Evolutionary conservation across 2,797 vertebrate species (phyloP), one percentile per base, ranked within the genome.

Genomic region (Pyrocephalus nanus): DNA sequence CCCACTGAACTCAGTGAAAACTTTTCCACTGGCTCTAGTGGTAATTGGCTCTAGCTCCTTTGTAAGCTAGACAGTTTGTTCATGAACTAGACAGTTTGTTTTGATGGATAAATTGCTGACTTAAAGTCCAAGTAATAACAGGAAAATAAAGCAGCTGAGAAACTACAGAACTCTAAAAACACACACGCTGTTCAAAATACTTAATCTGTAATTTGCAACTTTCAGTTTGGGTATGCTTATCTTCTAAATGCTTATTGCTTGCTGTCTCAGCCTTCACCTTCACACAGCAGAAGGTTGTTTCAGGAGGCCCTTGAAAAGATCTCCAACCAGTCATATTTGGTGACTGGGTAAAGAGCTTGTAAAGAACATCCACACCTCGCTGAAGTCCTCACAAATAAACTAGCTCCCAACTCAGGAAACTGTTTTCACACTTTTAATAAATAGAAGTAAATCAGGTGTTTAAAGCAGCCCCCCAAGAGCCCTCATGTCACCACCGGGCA

Each of bases 41-140:
- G 91, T 93, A 95, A 95, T 91, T 94, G 88, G 90, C 92, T 89
- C 38, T 40, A 69, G 83, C 34, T 89, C 53, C 74, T 89, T 62
- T 91, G 71, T 50, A 55, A 95, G 85, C 93, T 86, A 93, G 91
- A 91, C 92, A 94, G 90, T 94, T 96, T 95, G 87, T 83, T 95
- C 73, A 2, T 90, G 91, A 91, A 62, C 87, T 90, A 95, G 88
- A 94, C 86, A 77, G 81, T 84, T 82, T 97, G 82, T 95, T 93
- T 95, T 71, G 85, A 95, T 90, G 78, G 75, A 60, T 86, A 96
- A 96, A 96, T 57, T 74, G 84, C 85, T 92, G 69, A 90, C 54
- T 88, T 94, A 32, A 91, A 83, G 79, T 51, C 89, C 78, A 94
- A 86, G 84, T 69, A 86, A 69, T 62, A 94, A 88, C n/a, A 90